Evolutionary conservation across 2,797 vertebrate genomes (phyloP), one percentile per base, ranked within the genome.

Genomic region (Gymnopithys bicolor): DNA sequence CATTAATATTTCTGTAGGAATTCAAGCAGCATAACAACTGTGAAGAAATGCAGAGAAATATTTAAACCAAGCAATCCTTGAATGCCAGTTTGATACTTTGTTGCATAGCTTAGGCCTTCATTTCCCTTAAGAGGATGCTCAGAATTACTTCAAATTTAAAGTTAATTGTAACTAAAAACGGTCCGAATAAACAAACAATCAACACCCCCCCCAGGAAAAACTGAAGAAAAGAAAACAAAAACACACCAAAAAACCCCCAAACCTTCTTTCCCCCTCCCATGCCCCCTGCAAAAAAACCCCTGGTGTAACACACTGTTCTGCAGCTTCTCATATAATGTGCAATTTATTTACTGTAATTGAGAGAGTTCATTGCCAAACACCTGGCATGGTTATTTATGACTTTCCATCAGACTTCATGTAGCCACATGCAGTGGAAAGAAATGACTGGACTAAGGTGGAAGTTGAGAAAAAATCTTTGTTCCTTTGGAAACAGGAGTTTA

Each of bases 71-170:
- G 28, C 53, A 77, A 48, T 35, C n/a, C 69, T 51, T 67, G 43
- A 84, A 74, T 43, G 35, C 33, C n/a, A 56, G 4, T 80, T 41
- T 51, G 39, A 24, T 37, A 15, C 21, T 88, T 75, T 59, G 56
- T 75, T 53, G 62, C 75, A 48, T 51, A 83, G 28, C 46, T 89
- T 55, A 55, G 58, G 70, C 33, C 14, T 48, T 39, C 83, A 59
- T 81, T 90, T 92, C 59, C 33, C 30, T 56, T 92, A 80, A 84
- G 73, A 90, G 51, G 22, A 70, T 56, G 45, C 24, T 79, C 17
- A 93, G 45, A 56, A 94, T 53, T 87, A 84, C 79, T 89, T 56
- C 45, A 91, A 82, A 35, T 87, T 87, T 85, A 93, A 97, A 95
- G 86, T 87, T 94, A 93, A 77, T 56, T 37, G 13, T 64, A 71